Evolutionary conservation across 2,797 vertebrate species (phyloP).

Genomic region (Gallinago solitaria): DNA sequence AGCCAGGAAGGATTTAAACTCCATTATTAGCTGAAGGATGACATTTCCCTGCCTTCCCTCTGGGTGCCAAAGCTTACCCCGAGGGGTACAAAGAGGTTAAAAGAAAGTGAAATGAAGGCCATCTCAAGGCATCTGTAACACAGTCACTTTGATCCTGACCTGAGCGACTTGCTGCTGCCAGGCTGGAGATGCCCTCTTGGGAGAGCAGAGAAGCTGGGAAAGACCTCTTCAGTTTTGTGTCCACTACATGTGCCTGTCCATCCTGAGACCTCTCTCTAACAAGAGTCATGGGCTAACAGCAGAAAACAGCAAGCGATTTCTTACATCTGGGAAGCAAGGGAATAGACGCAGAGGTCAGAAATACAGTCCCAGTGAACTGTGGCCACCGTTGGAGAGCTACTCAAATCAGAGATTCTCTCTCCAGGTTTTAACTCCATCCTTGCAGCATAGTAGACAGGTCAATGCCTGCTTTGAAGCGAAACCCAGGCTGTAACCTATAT

Average conservation of each 20-base stretch:
- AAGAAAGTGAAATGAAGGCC: neutral
- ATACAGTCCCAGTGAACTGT: neutral
- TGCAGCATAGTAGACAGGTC: slow-evolving; percentile 47
- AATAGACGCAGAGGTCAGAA: slow-evolving; percentile 26
- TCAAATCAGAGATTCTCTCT: slow-evolving; percentile 17
- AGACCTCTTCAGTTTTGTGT: neutral
- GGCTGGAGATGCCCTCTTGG: neutral
- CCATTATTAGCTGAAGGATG: neutral
- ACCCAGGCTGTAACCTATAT: slow-evolving; percentile 38
- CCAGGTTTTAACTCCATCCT: slow-evolving; percentile 54
- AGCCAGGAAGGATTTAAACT: neutral
- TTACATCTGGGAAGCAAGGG: neutral
- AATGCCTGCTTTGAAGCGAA: slow-evolving; percentile 68
- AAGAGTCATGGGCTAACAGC: neutral
- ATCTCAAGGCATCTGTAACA: neutral
- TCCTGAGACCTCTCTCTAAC: neutral
- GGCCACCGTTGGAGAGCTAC: neutral
- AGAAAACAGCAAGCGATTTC: neutral
- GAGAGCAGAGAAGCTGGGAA: neutral
- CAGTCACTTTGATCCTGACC: neutral
- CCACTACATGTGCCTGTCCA: neutral
- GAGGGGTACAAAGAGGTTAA: neutral
- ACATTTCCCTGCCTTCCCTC: neutral
- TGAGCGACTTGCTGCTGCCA: neutral
- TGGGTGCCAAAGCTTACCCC: neutral